Base-by-base conservation (phyloP, 2,888 invertebrate species). In the Drosophila kanekoi region DNA sequence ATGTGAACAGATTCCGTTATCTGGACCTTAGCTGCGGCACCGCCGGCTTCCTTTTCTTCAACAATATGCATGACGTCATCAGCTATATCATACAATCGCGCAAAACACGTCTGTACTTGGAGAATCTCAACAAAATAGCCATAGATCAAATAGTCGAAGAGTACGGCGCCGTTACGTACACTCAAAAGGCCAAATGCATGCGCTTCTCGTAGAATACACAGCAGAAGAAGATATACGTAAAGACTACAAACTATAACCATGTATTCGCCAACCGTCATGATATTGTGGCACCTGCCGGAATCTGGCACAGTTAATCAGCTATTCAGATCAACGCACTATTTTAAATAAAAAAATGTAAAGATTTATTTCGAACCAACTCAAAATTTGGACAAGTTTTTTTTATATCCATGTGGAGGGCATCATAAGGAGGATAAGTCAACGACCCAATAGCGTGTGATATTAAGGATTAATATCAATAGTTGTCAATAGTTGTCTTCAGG, bases 1-100 rank as follows among this genome's bases (percentile, higher is more conserved):
- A 91, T 53, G 81, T 91, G 3, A 87, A 90, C 72, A 72, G 90
- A 1, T 90, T 91, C 66, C 87, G 91, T 0, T 88, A 89, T 44
- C 48, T 91, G 64, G 91, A 91, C 43, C 71, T 91, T 0, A 86
- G 76, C 63, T 83, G 85, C 44, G 91, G 91, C 35, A 91, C 91
- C 0, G 90, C 91, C 9, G 91, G 91, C 9, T 85, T 91, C 9
- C 68, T 91, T 0, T 90, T 78, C 64, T 90, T 90, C 44, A 65
- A 54, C n/a, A 83, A 82, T 57, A 58, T 89, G 71, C 88, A 91
- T 51, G 78, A 85, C 35, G 72, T 90, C 41, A 85, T 91, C 60
- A 76, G 75, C 56, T 83, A 91, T 6, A 87, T 91, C 44, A 70
- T 89, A 8, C 79, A 77, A 40, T 86, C 85, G 11, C 79, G 87